Conservation (phyloP, 1,140 invertebrate species). For the Chironomus tepperi region DNA sequence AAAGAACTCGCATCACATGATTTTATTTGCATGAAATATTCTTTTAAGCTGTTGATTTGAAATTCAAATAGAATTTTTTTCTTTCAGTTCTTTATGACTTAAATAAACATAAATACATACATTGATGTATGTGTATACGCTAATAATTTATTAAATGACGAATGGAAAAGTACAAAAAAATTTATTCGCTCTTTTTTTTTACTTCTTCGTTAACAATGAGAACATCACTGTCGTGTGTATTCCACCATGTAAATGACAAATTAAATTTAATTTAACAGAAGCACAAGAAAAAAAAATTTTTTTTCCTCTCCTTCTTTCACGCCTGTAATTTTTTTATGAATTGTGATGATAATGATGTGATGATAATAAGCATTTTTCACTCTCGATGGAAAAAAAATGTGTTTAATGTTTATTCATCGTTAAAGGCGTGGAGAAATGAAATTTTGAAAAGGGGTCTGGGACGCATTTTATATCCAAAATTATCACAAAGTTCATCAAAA, state of each 20-base stretch:
- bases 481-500: no score
- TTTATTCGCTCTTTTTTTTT: no score
- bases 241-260: neutral
- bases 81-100: no score
- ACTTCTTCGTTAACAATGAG: no score
- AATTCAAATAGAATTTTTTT: neutral
- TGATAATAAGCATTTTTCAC: neutral
- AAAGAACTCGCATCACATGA: no score
- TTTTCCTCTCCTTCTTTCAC: neutral
- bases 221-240: neutral
- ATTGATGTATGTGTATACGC: no score
- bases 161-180: no score
- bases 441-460: neutral
- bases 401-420: conserved; percentile 3
- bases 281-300: neutral
- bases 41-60: conserved; percentile 1
- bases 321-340: conserved; percentile 8
- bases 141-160: no score
- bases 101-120: no score
- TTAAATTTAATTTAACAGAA: neutral
- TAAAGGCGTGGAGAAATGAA: conserved; percentile 6
- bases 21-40: neutral
- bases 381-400: neutral
- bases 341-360: conserved; percentile 8
- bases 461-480: no score